Evolutionary conservation across 2,113 vertebrate species (phyloP).

Genomic region (Ophiodon elongatus): DNA sequence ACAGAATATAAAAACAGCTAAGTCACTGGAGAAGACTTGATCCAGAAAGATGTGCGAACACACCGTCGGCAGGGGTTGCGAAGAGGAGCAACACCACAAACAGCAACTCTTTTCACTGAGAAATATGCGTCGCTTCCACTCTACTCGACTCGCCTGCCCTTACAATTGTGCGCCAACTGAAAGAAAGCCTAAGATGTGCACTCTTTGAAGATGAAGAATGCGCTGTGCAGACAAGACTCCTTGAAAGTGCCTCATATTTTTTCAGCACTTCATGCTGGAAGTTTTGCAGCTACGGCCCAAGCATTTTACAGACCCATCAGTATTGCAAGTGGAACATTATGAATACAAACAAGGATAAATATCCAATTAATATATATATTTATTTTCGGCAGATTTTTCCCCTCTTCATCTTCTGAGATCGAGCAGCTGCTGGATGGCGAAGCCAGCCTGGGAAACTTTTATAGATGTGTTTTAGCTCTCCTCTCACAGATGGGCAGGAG

Average conservation of each 20-base stretch:
- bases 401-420: constrained; percentile 48
- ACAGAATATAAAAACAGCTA: not conserved
- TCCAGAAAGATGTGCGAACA: constrained; percentile 9
- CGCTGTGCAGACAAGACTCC: constrained; percentile 8
- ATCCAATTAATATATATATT: constrained; percentile 56
- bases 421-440: constrained; percentile 55
- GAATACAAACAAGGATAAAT: constrained; percentile 52
- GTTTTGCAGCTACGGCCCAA: constrained; percentile 26
- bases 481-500: constrained; percentile 74
- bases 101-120: not conserved
- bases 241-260: constrained; percentile 18
- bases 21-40: constrained; percentile 21
- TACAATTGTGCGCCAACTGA: constrained; percentile 34
- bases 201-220: constrained; percentile 31
- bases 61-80: not conserved
- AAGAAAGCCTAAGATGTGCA: not conserved
- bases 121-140: not conserved
- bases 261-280: constrained; percentile 51
- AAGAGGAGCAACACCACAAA: constrained; percentile 22
- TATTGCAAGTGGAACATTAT: constrained; percentile 31
- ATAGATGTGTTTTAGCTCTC: constrained; percentile 48
- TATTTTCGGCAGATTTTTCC: constrained; percentile 44
- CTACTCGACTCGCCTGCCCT: constrained; percentile 19
- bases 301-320: constrained; percentile 51
- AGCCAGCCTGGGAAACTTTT: constrained; percentile 58